Evolutionary conservation across 2,113 vertebrate species (phyloP).

Genomic region (Malurus melanocephalus): DNA sequence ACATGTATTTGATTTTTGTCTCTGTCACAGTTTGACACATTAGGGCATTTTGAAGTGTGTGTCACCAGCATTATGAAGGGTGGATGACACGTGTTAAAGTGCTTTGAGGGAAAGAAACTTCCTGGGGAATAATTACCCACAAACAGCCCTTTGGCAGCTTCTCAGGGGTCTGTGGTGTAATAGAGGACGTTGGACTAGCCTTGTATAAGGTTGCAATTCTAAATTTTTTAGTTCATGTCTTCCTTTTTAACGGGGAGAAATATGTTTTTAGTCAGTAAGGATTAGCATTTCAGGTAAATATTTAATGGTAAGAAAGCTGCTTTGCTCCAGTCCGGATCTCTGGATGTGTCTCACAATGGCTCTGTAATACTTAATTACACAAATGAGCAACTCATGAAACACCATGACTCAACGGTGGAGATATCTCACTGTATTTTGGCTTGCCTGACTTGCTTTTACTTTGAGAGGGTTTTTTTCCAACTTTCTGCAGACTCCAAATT

Average conservation of each 20-base stretch:
- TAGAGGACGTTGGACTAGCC: neutral
- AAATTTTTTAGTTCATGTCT: neutral
- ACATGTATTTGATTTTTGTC: neutral
- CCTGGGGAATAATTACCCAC: neutral
- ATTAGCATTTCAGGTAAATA: neutral
- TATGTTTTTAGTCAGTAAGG: neutral
- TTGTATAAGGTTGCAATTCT: neutral
- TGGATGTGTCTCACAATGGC: neutral
- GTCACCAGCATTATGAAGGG: neutral
- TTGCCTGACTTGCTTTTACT: neutral
- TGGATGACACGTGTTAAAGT: neutral
- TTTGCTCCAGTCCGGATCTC: rapidly evolving
- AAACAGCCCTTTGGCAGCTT: neutral
- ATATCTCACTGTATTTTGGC: neutral
- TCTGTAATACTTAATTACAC: neutral
- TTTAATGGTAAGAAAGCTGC: neutral
- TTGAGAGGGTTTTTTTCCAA: neutral
- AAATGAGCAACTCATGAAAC: neutral
- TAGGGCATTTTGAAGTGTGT: neutral
- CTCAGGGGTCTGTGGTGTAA: neutral
- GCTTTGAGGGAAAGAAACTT: neutral
- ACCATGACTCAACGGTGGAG: neutral
- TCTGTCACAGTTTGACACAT: neutral
- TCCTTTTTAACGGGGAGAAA: neutral
- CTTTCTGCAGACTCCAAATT: neutral